Base-by-base conservation (phyloP, 1,140 invertebrate genomes). In the Drosophila micromelanica region DNA sequence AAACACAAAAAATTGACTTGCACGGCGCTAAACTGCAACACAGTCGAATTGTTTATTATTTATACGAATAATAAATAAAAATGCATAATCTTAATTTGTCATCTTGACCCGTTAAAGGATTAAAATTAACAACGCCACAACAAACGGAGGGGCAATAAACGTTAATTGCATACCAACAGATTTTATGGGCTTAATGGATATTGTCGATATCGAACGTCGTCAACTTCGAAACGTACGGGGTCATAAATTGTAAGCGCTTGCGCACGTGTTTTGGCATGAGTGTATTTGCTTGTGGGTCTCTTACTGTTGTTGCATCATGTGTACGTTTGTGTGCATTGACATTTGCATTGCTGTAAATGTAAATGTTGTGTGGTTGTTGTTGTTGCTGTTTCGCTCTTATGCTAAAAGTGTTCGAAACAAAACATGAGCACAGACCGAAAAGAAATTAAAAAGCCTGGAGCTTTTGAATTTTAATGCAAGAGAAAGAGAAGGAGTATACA, bases 141-240 rank as follows among this genome's bases (percentile, higher is more conserved):
- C 32, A 35, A 35, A 35, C 32, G 32, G 45, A 13, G 23, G 27
- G 11, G 48, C 78, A 48, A 89, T 90, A 90, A 90, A 90, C 80
- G 80, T 85, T 90, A 90, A 90, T 90, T 90, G 85, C 85, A 90
- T 86, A 70, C 86, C 74, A 81, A 81, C 78, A 75, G 85, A 90
- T 90, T 90, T 90, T 90, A 90, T 90, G 80, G 86, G 80, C 85
- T 90, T 90, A 90, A 90, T 90, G 85, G 80, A 78, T 90, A 89
- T 89, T 84, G 79, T 56, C 79, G 84, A 84, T 89, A 89, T 87
- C 86, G 82, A 78, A 78, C 76, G 86, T 75, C 75, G 75, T 78
- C 78, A 76, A 69, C 82, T 77, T 76, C 27, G 63, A 62, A 76
- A 80, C 57, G 56, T 60, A 20, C 2, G 48, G 51, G 81, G 81